Evolutionary conservation across 2,797 vertebrate species (phyloP).

Genomic region (Tenualosa thibaudeaui): DNA sequence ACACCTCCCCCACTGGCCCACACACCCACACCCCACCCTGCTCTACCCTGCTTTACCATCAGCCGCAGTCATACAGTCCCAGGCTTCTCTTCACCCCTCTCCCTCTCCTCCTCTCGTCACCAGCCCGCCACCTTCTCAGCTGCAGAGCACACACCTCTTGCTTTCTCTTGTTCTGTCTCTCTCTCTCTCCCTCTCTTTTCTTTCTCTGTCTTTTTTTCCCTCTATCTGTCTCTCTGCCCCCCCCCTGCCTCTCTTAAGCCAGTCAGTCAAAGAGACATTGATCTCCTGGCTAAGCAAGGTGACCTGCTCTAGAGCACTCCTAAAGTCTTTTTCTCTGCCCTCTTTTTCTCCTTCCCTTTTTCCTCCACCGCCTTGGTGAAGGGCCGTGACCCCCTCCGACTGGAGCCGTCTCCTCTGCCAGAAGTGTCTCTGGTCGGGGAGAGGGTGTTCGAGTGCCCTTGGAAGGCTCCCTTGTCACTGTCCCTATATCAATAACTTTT

Average conservation of each 20-base stretch:
- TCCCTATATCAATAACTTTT: constrained; percentile 37
- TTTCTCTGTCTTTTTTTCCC: constrained; percentile 35
- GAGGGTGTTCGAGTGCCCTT: constrained; percentile 42
- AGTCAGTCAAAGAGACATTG: constrained; percentile 77
- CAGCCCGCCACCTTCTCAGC: not conserved
- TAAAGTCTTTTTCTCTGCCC: constrained; percentile 56
- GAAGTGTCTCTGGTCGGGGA: constrained; percentile 33
- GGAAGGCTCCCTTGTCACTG: constrained; percentile 30
- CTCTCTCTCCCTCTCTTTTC: constrained; percentile 25
- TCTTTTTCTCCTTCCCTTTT: constrained; percentile 45
- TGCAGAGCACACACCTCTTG: not conserved
- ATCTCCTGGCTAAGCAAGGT: constrained; percentile 78
- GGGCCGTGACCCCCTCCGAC: constrained; percentile 70
- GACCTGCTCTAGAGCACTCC: constrained; percentile 70
- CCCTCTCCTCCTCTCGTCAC: not conserved
- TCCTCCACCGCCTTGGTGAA: constrained; percentile 61
- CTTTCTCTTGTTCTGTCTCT: constrained; percentile 6
- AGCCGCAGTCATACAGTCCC: constrained; percentile 36
- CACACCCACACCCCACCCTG: not conserved
- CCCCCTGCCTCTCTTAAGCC: constrained; percentile 48
- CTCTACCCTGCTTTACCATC: not conserved
- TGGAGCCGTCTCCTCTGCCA: constrained; percentile 45
- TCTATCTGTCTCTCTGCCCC: constrained; percentile 28
- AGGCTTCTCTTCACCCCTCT: not conserved
- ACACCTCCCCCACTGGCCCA: not conserved